Evolutionary conservation across 2,888 invertebrate genomes (phyloP).

Genomic region (Latrodectus hesperus): DNA sequence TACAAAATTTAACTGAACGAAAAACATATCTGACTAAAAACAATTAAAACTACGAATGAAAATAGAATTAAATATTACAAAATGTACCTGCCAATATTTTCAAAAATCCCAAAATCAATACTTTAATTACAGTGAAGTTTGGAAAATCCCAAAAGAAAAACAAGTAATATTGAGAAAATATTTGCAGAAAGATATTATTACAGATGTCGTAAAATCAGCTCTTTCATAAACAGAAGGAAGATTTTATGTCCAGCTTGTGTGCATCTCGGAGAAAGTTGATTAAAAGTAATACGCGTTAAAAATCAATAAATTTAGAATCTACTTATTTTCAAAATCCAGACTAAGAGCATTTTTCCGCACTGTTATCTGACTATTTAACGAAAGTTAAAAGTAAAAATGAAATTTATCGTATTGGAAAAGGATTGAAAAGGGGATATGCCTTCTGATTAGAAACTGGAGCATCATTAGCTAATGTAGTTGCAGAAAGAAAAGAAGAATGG

Average conservation of each 20-base stretch:
- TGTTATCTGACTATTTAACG: background rate
- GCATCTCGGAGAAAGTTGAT: background rate
- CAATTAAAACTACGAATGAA: no score
- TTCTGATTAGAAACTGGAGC: slow-evolving; percentile 30
- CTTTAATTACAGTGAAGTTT: background rate
- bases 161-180: background rate
- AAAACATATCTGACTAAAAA: no score
- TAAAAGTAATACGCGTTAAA: background rate
- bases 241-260: background rate
- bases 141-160: background rate
- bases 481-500: slow-evolving; percentile 35
- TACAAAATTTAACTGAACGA: no score
- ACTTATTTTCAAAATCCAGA: background rate
- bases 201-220: background rate
- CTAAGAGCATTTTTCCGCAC: background rate
- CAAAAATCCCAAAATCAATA: background rate
- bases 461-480: slow-evolving; percentile 52
- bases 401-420: slow-evolving; percentile 36
- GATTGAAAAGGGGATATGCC: slow-evolving; percentile 39
- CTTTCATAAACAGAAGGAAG: background rate
- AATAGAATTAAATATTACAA: no score
- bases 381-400: background rate
- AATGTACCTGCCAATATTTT: no score
- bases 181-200: background rate
- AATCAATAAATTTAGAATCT: background rate